Base-by-base conservation (phyloP, 2,888 invertebrate species). In the Celastrina argiolus region DNA sequence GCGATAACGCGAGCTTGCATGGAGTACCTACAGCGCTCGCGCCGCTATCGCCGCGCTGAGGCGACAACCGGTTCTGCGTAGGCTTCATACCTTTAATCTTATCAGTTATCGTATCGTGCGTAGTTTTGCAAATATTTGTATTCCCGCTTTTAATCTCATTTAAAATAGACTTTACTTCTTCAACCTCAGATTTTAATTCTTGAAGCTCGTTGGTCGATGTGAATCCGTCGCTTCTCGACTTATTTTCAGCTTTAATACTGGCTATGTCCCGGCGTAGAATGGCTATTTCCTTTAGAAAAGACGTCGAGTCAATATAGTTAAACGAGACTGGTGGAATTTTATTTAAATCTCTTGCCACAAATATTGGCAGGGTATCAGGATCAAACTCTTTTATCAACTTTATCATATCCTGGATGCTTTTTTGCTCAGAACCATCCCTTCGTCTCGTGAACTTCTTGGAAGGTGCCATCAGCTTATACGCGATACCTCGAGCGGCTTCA, bases 371-470 rank as follows among this genome's bases (percentile, higher is more conserved):
- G 31, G 28, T 12, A 18, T 58, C 14, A 28, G 58, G 58, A 31
- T 58, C 58, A 12, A 58, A 58, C 14, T 58, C 58, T 28, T 51
- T 51, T n/a, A 58, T 31, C n/a, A 31, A 4, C 12, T 58, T 58
- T 10, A 58, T 31, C n/a, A 58, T 58, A 18, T 58, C 58, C 14
- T 58, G 58, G 12, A 58, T 6, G 31, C 58, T 58, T 31, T 58
- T 58, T 4, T 58, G 58, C n/a, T 58, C 58, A 14, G 58, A 26
- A 16, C 59, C 59, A 5, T 59, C 59, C 7, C 36, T 59, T 12
- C 36, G 34, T n/a, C 59, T 59, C 7, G 18, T 31, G 5, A 34
- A 7, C n/a, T 59, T 59, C 10, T 59, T 59, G 8, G 31, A 16
- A 16, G 59, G 59, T 7, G 36, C 36, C n/a, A 36, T 3, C 7